phyloP scores from a whole-genome alignment of 2,113 vertebrate genomes.

The Larimichthys polyactis region DNA sequence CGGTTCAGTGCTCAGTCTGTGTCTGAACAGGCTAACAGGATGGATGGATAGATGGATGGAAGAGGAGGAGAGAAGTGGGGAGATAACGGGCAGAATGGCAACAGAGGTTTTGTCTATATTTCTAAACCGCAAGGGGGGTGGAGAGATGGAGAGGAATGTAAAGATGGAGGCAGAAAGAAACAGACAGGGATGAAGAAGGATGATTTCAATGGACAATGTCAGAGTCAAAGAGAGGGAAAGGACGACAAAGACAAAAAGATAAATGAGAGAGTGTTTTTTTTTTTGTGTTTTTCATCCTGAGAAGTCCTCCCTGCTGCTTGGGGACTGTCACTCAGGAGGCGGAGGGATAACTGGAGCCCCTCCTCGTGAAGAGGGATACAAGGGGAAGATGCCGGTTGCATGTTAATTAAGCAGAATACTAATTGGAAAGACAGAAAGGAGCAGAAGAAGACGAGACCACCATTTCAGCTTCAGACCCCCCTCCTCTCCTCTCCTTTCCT shows the following conservation, averaged over 20 bases:
- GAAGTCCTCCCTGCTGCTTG: conserved; percentile 14
- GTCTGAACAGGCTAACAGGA: conserved; percentile 6
- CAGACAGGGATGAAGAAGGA: background rate
- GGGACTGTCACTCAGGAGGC: conserved; percentile 46
- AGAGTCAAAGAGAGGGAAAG: conserved; percentile 5
- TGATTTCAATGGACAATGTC: background rate
- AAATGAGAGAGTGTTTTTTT: background rate
- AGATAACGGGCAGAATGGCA: conserved; percentile 20
- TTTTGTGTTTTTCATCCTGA: conserved; percentile 17
- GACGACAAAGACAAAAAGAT: conserved; percentile 7
- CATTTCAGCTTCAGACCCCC: conserved; percentile 49
- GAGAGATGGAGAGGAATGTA: conserved; percentile 31
- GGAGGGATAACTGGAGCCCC: conserved; percentile 32
- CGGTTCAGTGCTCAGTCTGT: background rate
- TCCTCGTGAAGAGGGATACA: conserved; percentile 59
- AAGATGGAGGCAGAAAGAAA: conserved; percentile 5
- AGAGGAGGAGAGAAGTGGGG: background rate
- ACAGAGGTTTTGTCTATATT: conserved; percentile 20
- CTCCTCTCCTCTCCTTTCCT: background rate
- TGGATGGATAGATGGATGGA: background rate
- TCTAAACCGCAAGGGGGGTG: background rate
- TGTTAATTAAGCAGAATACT: conserved; percentile 81
- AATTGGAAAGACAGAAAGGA: conserved; percentile 67
- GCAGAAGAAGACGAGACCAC: conserved; percentile 45
- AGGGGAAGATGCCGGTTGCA: conserved; percentile 72